Evolutionary conservation across 2,113 vertebrate species (phyloP).

Genomic region (Eonycteris spelaea): DNA sequence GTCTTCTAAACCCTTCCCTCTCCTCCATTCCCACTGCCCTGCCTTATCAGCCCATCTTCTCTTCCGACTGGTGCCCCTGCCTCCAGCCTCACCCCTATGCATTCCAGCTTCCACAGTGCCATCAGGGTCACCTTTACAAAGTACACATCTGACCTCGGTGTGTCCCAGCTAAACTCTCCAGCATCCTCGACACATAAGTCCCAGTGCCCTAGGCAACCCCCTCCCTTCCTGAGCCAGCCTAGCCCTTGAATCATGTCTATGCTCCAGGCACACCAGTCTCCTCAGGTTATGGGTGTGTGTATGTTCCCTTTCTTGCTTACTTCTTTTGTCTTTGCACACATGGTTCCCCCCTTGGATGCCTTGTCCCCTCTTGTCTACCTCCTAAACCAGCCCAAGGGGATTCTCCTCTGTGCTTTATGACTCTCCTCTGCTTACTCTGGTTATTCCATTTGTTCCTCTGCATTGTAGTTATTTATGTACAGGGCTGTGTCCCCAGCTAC

Average conservation of each 20-base stretch:
- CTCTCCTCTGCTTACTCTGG: background rate
- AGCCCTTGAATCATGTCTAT: fast-evolving
- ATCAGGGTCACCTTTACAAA: background rate
- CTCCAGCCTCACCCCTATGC: background rate
- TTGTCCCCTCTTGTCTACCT: background rate
- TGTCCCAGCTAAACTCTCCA: background rate
- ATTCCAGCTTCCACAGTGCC: background rate
- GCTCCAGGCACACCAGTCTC: background rate
- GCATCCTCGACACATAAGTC: background rate
- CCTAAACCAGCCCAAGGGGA: background rate
- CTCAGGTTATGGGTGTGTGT: fast-evolving
- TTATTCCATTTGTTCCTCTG: background rate
- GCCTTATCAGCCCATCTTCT: background rate
- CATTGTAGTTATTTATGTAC: too few relatives aligned
- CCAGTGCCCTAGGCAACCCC: background rate
- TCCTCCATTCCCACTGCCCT: background rate
- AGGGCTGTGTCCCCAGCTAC: background rate
- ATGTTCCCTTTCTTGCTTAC: background rate
- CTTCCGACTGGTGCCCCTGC: background rate
- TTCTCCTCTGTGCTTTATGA: background rate
- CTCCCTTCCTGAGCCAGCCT: background rate
- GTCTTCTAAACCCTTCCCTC: background rate
- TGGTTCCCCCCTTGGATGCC: background rate
- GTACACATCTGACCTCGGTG: too few relatives aligned
- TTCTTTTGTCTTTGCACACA: background rate